Evolutionary conservation across 2,888 invertebrate species (phyloP).

Genomic region (Harpagoxenus sublaevis): DNA sequence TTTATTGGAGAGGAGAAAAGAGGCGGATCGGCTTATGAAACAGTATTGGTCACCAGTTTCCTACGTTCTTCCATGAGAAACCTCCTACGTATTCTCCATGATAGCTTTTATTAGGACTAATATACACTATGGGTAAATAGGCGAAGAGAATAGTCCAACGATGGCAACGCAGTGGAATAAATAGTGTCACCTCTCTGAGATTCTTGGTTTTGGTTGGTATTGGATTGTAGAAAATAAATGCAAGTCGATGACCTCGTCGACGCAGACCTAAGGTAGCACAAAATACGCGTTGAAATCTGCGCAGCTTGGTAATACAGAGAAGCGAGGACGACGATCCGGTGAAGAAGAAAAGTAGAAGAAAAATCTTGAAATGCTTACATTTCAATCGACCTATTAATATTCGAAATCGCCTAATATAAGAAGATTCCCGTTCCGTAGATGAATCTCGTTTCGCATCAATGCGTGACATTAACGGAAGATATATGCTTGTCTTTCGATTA

Average conservation of each 20-base stretch:
- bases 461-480: not conserved
- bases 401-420: not conserved
- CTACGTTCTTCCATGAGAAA: not conserved
- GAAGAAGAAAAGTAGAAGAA: not conserved
- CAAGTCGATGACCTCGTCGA: not conserved
- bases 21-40: conserved; percentile 28
- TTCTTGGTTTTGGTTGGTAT: not conserved
- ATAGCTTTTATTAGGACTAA: conserved; percentile 28
- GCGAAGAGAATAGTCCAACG: not conserved
- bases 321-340: not conserved
- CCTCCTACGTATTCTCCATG: not conserved
- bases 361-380: not conserved
- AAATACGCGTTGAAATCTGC: not conserved
- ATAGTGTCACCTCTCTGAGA: not conserved
- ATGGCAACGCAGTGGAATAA: not conserved
- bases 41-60: not conserved
- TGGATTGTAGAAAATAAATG: not conserved
- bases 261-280: not conserved
- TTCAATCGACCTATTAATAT: not conserved
- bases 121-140: not conserved
- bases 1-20: conserved; percentile 26
- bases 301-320: not conserved
- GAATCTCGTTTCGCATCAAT: not conserved
- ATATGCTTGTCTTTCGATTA: not conserved
- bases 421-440: not conserved